These are phyloP conservation scores for Holcopasites calliopsidis DNA, from an alignment of 1,140 invertebrate species.

Conservation along the genomic window DNA sequence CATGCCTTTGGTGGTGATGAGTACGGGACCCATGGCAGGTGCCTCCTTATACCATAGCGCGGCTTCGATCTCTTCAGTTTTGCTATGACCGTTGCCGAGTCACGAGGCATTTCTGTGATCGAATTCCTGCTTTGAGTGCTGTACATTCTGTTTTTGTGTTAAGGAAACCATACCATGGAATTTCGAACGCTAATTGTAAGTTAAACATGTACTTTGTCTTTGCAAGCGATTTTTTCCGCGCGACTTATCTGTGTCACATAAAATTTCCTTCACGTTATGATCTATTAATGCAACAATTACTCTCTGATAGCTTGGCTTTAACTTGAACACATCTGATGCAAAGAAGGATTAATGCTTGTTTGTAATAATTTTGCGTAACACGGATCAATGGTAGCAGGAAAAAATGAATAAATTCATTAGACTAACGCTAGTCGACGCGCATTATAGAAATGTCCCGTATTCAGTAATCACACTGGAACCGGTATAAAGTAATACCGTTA, in stretches of 20 bases:
- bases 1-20: slow-evolving; percentile 38
- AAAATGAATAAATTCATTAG: slow-evolving; percentile 31
- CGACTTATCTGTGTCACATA: no score
- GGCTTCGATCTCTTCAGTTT: slow-evolving; percentile 74
- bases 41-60: slow-evolving; percentile 60
- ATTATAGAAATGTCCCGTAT: slow-evolving; percentile 38
- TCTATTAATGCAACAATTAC: no score
- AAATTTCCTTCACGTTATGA: no score
- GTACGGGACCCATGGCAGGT: slow-evolving; percentile 69
- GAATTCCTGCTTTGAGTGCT: slow-evolving; percentile 16
- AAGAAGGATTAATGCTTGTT: no score
- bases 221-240: neutral
- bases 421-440: slow-evolving; percentile 42
- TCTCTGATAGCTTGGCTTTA: no score
- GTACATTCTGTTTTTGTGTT: slow-evolving; percentile 9
- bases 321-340: no score
- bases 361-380: no score
- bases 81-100: slow-evolving; percentile 74
- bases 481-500: slow-evolving; percentile 40
- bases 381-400: neutral
- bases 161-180: slow-evolving; percentile 65
- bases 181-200: slow-evolving; percentile 74
- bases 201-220: slow-evolving; percentile 26
- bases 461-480: slow-evolving; percentile 23
- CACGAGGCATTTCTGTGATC: slow-evolving; percentile 49